Base-by-base conservation (phyloP, 2,888 invertebrate genomes). In the Clivina fossor region DNA sequence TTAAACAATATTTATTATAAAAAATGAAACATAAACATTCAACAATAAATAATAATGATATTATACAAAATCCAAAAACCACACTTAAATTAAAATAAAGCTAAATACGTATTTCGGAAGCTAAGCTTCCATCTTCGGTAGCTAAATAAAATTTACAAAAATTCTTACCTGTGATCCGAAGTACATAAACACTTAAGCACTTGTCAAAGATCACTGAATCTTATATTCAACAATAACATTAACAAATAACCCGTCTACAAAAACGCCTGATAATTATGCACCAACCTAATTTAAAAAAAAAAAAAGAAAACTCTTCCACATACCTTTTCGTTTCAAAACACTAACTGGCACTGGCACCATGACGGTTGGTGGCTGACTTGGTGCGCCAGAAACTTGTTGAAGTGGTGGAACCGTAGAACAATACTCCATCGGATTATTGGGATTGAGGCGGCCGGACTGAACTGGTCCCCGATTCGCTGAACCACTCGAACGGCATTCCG, bases 321-420 rank as follows among this genome's bases (percentile, higher is more conserved):
- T 74, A 76, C 84, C 85, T 74, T 84, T 82, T 61, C 85, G 74
- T 69, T 90, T 90, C 2, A 91, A 77, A 22, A 90, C 90, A 2
- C 90, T 88, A n/a, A 87, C 86, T 5, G 90, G 90, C n/a, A 87
- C 86, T 5, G 90, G 90, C 30, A 90, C 89, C 80, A 90, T 85
- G n/a, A 90, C 89, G 20, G 86, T 82, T 4, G 89, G 88, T 1
- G 71, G 76, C 58, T 64, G 74, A 75, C 61, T 75, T 68, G 63
- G 68, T 68, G 66, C 74, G 54, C 76, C 76, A 32, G 79, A 79
- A 60, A 83, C 84, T 74, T 90, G 90, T 68, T 87, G 81, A 64
- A 85, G 77, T 44, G 90, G 90, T 48, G 90, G 88, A 67, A 90
- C 82, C 37, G 86, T 86, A 57, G 89, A 89, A 74, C 90, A 90